Conservation (phyloP, 2,888 invertebrate species). For the Protodeltote pygarga region DNA sequence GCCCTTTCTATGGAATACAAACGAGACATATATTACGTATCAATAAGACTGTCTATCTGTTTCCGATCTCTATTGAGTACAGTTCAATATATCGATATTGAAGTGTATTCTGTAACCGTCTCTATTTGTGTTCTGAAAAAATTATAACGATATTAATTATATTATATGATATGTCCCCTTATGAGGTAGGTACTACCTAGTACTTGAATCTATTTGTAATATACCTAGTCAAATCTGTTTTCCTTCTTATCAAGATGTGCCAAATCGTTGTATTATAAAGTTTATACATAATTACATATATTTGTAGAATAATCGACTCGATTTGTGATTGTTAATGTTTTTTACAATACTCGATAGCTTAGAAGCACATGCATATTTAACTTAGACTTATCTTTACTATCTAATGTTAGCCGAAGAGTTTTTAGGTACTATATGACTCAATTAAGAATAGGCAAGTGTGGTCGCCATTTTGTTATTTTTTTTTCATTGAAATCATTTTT, state of each 20-base stretch:
- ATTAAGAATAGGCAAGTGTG: too few species aligned
- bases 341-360: slow-evolving; percentile 3
- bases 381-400: slow-evolving; percentile 3
- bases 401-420: too few species aligned
- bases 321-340: slow-evolving; percentile 18
- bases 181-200: slow-evolving; percentile 18
- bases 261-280: slow-evolving; percentile 42
- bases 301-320: slow-evolving; percentile 2
- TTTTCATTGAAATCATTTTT: too few species aligned
- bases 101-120: not conserved
- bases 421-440: too few species aligned
- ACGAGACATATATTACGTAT: too few species aligned
- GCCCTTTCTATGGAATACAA: too few species aligned
- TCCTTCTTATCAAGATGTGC: slow-evolving; percentile 46
- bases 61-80: too few species aligned
- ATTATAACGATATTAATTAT: too few species aligned
- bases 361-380: not conserved
- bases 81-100: too few species aligned
- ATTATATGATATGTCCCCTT: slow-evolving; percentile 22
- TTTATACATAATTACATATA: not conserved
- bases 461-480: too few species aligned
- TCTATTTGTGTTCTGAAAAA: too few species aligned
- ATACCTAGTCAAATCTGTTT: slow-evolving; percentile 50
- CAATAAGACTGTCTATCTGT: too few species aligned
- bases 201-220: slow-evolving; percentile 25